These are phyloP conservation scores for Vombatus ursinus DNA, from an alignment of 2,113 vertebrate species.

Conservation along the genomic window DNA sequence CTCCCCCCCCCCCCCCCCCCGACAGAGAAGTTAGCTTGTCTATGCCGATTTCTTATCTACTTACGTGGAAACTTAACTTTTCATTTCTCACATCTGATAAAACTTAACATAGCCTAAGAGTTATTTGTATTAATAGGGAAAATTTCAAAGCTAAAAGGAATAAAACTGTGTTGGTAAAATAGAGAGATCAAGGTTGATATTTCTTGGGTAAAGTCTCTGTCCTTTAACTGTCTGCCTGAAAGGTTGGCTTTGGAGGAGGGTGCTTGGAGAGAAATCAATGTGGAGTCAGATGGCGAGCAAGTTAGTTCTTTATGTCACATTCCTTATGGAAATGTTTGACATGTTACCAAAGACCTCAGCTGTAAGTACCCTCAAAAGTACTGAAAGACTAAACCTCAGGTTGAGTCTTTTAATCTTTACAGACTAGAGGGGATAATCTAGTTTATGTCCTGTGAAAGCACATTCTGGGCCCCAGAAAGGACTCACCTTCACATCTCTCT, in stretches of 20 bases:
- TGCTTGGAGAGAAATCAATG: not conserved
- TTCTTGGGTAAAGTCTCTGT: not conserved
- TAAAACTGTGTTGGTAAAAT: not conserved
- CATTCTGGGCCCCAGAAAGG: slow-evolving; percentile 28
- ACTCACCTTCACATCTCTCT: slow-evolving; percentile 15
- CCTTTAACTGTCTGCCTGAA: slow-evolving; percentile 23
- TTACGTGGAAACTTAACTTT: too few species aligned
- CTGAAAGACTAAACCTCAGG: slow-evolving; percentile 10
- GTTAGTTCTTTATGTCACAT: not conserved
- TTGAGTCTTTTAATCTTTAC: slow-evolving; percentile 30
- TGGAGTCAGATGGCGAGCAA: not conserved
- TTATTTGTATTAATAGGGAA: not conserved
- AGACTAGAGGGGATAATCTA: slow-evolving; percentile 50
- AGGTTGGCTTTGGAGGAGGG: not conserved
- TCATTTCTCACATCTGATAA: not conserved
- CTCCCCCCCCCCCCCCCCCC: too few species aligned
- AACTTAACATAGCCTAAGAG: not conserved
- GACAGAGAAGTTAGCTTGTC: too few species aligned
- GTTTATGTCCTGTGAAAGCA: slow-evolving; percentile 54
- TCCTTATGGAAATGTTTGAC: slow-evolving; percentile 25
- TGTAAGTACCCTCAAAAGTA: slow-evolving; percentile 36
- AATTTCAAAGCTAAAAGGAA: not conserved
- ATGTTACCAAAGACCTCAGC: not conserved
- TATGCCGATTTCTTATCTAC: too few species aligned
- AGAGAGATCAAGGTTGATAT: slow-evolving; percentile 14